These are phyloP conservation scores for Ivindomyrus marchei DNA, from an alignment of 2,113 vertebrate genomes.

Conservation along the genomic window DNA sequence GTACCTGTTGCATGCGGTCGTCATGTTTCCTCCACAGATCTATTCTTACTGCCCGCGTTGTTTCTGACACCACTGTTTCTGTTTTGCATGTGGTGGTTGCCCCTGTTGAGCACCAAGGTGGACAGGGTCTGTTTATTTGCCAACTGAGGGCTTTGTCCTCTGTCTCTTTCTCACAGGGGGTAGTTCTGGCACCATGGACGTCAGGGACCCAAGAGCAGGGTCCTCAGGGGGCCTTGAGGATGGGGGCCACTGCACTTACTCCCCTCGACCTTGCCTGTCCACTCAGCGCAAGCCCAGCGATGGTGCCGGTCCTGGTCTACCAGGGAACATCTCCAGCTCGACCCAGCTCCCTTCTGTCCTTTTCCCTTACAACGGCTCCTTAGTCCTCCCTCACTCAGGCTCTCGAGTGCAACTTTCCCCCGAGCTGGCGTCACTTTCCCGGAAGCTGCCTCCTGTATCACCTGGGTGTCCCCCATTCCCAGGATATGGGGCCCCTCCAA, in stretches of 20 bases:
- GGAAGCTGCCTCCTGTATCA: constrained; percentile 35
- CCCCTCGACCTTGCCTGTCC: constrained; percentile 41
- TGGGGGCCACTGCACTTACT: constrained; percentile 49
- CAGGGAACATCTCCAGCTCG: constrained; percentile 24
- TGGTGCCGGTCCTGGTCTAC: not conserved
- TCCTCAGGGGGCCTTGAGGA: constrained; percentile 48
- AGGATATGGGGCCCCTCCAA: constrained; percentile 44
- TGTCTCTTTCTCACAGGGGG: constrained; percentile 18
- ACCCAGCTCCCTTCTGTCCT: constrained; percentile 36
- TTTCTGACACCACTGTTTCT: not conserved
- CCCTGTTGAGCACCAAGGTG: not conserved
- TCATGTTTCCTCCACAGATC: not conserved
- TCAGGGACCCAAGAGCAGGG: constrained; percentile 33
- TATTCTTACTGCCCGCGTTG: not conserved
- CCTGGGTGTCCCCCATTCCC: constrained; percentile 41
- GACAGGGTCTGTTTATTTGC: not conserved
- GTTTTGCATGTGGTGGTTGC: not conserved
- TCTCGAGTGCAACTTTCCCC: constrained; percentile 44
- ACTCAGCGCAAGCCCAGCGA: constrained; percentile 44
- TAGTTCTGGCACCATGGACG: constrained; percentile 25
- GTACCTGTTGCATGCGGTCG: not conserved
- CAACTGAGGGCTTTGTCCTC: not conserved
- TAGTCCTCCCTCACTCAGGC: constrained; percentile 37
- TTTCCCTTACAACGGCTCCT: constrained; percentile 52
- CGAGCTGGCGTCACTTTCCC: constrained; percentile 47